Evolutionary conservation across 2,113 vertebrate species (phyloP).

Genomic region (Paratilapia polleni): DNA sequence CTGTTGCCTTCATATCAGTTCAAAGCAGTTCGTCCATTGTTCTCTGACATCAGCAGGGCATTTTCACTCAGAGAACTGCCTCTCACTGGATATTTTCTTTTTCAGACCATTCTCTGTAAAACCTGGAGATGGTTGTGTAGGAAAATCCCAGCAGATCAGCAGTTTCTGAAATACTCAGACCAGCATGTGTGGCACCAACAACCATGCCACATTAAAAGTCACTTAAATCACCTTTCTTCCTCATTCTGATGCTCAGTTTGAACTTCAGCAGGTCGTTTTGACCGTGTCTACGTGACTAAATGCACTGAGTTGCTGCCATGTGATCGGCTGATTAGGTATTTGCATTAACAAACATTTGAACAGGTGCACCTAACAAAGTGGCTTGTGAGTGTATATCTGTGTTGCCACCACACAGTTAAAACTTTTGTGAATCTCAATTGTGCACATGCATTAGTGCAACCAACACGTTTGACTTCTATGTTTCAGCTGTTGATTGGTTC

Average conservation of each 20-base stretch:
- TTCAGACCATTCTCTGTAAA: neutral
- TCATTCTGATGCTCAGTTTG: neutral
- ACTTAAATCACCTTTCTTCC: neutral
- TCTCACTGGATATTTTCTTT: neutral
- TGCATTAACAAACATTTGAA: neutral
- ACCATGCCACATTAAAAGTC: neutral
- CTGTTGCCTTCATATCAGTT: too few species aligned
- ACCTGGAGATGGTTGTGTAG: neutral
- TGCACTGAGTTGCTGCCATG: neutral
- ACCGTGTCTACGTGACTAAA: neutral
- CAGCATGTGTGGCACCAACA: neutral
- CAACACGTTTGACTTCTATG: too few species aligned
- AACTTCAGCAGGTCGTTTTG: neutral
- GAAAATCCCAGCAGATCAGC: neutral
- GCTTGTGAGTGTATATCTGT: neutral
- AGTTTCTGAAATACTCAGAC: neutral
- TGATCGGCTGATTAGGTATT: neutral
- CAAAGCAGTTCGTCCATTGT: too few species aligned
- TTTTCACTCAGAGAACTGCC: too few species aligned
- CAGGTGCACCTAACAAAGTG: neutral
- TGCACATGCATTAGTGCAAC: too few species aligned
- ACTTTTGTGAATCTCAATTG: too few species aligned
- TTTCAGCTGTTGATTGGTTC: neutral
- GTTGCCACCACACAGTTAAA: neutral
- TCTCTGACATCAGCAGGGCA: neutral